Evolutionary conservation across 2,797 vertebrate species (phyloP).

Genomic region (Labeo calbasu): DNA sequence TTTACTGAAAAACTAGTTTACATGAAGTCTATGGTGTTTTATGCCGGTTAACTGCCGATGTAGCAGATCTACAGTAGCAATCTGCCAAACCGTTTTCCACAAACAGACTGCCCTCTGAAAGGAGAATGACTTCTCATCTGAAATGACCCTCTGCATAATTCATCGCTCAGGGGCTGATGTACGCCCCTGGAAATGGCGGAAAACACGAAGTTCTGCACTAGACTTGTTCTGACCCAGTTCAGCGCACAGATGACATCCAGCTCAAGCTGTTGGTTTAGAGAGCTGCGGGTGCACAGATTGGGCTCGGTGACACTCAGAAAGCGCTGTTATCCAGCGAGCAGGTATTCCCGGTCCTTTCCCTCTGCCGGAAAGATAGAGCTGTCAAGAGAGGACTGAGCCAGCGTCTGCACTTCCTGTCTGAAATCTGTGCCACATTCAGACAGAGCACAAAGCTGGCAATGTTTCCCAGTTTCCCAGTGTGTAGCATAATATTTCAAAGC

Average conservation of each 20-base stretch:
- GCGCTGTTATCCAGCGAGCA: constrained; percentile 35
- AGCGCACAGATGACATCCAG: constrained; percentile 25
- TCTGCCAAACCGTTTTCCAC: not conserved
- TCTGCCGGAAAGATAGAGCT: constrained; percentile 17
- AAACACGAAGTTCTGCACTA: constrained; percentile 16
- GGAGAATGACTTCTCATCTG: constrained; percentile 11
- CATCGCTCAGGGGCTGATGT: constrained; percentile 1
- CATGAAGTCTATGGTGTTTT: not conserved
- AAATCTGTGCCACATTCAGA: constrained; percentile 34
- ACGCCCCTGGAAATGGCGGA: not conserved
- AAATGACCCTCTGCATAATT: constrained; percentile 37
- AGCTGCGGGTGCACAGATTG: constrained; percentile 24
- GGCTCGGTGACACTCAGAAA: constrained; percentile 14
- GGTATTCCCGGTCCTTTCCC: constrained; percentile 13
- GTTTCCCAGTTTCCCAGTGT: constrained; percentile 10
- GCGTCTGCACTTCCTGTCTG: constrained; percentile 7
- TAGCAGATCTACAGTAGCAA: constrained; percentile 18
- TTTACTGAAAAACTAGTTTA: not conserved
- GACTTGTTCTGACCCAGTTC: constrained; percentile 18
- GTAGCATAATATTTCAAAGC: constrained; percentile 35
- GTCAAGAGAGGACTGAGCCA: constrained; percentile 30
- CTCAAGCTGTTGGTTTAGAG: constrained; percentile 23
- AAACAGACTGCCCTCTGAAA: constrained; percentile 6
- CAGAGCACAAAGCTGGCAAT: constrained; percentile 40
- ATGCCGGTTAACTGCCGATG: not conserved